phyloP scores from a whole-genome alignment of 1,140 invertebrate species.

The Platyura marginata region DNA sequence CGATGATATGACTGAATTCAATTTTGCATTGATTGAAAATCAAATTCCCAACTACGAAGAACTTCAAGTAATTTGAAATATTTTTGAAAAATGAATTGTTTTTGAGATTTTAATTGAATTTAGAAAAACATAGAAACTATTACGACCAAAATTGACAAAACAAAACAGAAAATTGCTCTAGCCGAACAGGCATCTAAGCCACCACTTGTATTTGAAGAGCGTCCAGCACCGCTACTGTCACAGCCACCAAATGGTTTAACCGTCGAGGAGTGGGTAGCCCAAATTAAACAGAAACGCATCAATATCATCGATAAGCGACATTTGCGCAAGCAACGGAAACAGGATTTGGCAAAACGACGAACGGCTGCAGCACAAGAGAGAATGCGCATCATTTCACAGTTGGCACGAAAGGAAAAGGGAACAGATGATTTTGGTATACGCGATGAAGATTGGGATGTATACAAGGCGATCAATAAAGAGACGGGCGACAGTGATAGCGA shows the following conservation, averaged over 20 bases:
- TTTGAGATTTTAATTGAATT: conserved; percentile 23
- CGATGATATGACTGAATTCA: conserved; percentile 18
- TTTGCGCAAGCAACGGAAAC: conserved; percentile 54
- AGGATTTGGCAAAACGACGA: conserved; percentile 73
- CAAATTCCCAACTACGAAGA: conserved; percentile 37
- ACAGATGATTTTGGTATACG: conserved; percentile 83
- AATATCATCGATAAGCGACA: conserved; percentile 45
- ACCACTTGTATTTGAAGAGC: conserved; percentile 31
- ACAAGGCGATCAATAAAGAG: conserved; percentile 76
- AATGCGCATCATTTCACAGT: conserved; percentile 81
- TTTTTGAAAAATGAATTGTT: no score
- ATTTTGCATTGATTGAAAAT: conserved; percentile 35
- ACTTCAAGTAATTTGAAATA: conserved; percentile 7
- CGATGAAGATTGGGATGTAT: conserved; percentile 92
- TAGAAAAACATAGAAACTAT: conserved; percentile 57
- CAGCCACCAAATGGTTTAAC: conserved; percentile 28
- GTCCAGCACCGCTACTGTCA: conserved; percentile 24
- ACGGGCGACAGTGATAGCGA: conserved; percentile 64
- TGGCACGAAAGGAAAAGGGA: conserved; percentile 67
- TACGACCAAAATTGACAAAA: conserved; percentile 57
- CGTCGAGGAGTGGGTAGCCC: conserved; percentile 37
- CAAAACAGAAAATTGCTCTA: conserved; percentile 57
- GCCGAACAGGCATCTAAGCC: conserved; percentile 28
- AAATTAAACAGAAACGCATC: conserved; percentile 41
- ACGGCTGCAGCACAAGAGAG: conserved; percentile 81